A percentile compares a stretch with the other conserved stretches of the same genome.
phyloP scores from a whole-genome alignment of 2,113 vertebrate species.

The Sclerurus mexicanus region DNA sequence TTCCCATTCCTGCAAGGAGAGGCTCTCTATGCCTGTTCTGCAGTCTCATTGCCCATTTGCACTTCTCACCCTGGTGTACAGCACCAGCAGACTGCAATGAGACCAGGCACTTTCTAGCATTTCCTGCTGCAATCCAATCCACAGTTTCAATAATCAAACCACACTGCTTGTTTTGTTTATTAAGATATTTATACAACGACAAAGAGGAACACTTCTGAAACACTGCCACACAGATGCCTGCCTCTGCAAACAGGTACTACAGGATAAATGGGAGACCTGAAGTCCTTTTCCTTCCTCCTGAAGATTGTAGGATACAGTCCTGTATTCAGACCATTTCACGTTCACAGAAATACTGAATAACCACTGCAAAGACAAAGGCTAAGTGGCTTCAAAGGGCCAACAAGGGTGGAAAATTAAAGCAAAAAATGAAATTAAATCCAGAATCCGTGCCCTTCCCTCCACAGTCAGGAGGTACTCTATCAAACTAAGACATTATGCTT shows the following conservation, averaged over 20 bases:
- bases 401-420: not conserved
- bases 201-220: not conserved
- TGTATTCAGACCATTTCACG: not conserved
- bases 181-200: not conserved
- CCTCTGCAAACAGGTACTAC: not conserved
- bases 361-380: not conserved
- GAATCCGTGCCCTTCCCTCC: not conserved
- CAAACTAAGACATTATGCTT: not conserved
- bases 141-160: not conserved
- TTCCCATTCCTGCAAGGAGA: accelerated
- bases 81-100: accelerated
- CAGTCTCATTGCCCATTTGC: not conserved
- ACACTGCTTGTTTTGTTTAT: not conserved
- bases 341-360: not conserved
- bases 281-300: not conserved
- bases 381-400: not conserved
- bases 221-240: not conserved
- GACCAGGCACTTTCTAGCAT: not conserved
- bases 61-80: not conserved
- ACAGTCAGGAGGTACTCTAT: not conserved
- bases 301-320: not conserved
- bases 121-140: not conserved
- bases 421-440: not conserved
- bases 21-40: accelerated
- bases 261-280: not conserved